These are phyloP conservation scores for Steinernema hermaphroditum DNA, from an alignment of 2,888 invertebrate species.

Conservation along the genomic window DNA sequence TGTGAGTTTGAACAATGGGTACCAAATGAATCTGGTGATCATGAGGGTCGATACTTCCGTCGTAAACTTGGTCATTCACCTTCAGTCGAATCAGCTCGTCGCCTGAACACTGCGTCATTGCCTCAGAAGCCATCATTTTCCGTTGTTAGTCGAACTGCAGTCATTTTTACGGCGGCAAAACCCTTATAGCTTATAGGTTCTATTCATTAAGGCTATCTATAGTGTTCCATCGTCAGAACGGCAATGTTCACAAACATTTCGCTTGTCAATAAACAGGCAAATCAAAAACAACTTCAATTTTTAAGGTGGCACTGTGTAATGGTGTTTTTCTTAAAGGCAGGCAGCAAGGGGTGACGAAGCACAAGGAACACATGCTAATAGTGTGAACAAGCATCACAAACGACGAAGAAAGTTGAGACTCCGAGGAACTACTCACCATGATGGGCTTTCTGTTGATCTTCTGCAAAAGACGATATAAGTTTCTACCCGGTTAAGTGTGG, in stretches of 20 bases:
- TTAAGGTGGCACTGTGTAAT: neutral
- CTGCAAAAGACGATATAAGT: constrained; percentile 1
- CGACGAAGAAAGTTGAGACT: constrained; percentile 8
- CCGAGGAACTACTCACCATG: constrained; percentile 9
- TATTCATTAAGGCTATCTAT: constrained; percentile 18
- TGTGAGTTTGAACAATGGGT: constrained; percentile 33
- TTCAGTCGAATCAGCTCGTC: constrained; percentile 46
- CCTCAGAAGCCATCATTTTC: neutral
- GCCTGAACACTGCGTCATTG: neutral
- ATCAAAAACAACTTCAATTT: too few relatives aligned
- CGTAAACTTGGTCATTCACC: constrained; percentile 45
- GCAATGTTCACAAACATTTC: constrained; percentile 11
- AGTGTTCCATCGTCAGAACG: neutral
- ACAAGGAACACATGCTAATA: constrained; percentile 24
- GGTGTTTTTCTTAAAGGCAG: constrained; percentile 9
- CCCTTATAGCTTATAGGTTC: neutral
- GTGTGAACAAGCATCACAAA: constrained; percentile 27
- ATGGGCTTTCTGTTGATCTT: neutral
- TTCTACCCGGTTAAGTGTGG: neutral
- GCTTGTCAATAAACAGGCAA: neutral
- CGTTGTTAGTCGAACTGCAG: neutral
- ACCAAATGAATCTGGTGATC: constrained; percentile 42
- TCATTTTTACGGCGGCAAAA: too few relatives aligned
- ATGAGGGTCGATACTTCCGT: constrained; percentile 40
- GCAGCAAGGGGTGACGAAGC: constrained; percentile 28